Conservation (phyloP, 2,888 invertebrate genomes). For the Pachydiplax longipennis region DNA sequence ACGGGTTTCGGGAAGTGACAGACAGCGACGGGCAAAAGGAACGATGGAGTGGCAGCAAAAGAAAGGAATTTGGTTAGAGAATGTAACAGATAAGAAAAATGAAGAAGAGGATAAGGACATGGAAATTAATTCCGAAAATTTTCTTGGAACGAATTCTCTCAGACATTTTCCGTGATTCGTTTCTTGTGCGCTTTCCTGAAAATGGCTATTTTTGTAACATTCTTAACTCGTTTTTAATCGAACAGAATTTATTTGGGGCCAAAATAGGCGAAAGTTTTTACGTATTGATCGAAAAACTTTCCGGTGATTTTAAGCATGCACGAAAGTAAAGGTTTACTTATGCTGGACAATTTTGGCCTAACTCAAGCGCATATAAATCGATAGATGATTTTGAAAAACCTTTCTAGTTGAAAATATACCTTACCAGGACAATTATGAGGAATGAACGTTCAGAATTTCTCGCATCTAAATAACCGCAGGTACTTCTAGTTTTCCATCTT, state of each 20-base stretch:
- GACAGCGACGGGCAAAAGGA: not conserved
- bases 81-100: not conserved
- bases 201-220: too few species aligned
- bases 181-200: too few species aligned
- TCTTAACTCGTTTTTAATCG: too few species aligned
- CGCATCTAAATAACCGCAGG: too few species aligned
- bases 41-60: not conserved
- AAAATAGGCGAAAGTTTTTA: too few species aligned
- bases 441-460: too few species aligned
- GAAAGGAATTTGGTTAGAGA: not conserved
- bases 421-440: not conserved
- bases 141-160: too few species aligned
- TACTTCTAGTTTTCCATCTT: too few species aligned
- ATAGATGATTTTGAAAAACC: not conserved
- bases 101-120: not conserved
- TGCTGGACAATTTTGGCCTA: not conserved
- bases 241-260: too few species aligned
- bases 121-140: not conserved
- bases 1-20: not conserved
- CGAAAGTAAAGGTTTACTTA: not conserved
- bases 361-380: not conserved
- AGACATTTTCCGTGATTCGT: too few species aligned
- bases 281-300: too few species aligned
- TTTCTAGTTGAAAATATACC: not conserved
- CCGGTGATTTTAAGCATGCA: too few species aligned